Percentiles rank a stretch among this genome's conserved stretches.
Conservation (phyloP, 2,888 invertebrate species). For the Melinaea menophilus region DNA sequence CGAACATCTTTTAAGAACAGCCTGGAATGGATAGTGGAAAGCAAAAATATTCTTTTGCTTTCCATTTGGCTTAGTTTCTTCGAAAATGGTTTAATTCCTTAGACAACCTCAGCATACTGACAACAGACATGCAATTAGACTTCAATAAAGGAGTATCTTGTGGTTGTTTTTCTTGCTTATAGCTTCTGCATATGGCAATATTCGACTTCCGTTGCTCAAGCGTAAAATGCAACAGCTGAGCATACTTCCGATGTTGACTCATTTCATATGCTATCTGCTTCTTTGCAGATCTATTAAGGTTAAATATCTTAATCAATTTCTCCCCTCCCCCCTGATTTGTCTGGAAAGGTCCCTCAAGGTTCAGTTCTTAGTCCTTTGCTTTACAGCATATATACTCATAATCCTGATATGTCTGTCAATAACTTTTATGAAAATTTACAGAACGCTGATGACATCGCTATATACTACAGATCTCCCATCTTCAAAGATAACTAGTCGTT, state of each 20-base stretch:
- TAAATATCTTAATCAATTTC: not conserved
- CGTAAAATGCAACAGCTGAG: conserved; percentile 24
- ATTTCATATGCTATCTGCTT: conserved; percentile 14
- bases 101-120: conserved; percentile 8
- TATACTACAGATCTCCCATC: not conserved
- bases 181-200: conserved; percentile 29
- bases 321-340: conserved; percentile 16
- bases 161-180: conserved; percentile 28
- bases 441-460: conserved; percentile 21
- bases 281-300: too few relatives aligned
- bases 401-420: conserved; percentile 13
- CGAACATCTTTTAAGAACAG: conserved; percentile 28
- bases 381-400: conserved; percentile 25
- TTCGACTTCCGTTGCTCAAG: conserved; percentile 31
- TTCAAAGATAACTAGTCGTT: not conserved
- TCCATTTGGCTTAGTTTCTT: too few relatives aligned
- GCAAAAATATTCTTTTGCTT: too few relatives aligned
- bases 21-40: too few relatives aligned
- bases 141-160: conserved; percentile 9
- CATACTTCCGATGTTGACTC: conserved; percentile 25
- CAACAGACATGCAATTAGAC: conserved; percentile 9
- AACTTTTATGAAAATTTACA: conserved; percentile 21
- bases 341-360: conserved; percentile 31
- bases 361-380: conserved; percentile 30
- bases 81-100: too few relatives aligned